Evolutionary conservation across 2,797 vertebrate species (phyloP).

Genomic region (Pseudocheirus occidentalis): DNA sequence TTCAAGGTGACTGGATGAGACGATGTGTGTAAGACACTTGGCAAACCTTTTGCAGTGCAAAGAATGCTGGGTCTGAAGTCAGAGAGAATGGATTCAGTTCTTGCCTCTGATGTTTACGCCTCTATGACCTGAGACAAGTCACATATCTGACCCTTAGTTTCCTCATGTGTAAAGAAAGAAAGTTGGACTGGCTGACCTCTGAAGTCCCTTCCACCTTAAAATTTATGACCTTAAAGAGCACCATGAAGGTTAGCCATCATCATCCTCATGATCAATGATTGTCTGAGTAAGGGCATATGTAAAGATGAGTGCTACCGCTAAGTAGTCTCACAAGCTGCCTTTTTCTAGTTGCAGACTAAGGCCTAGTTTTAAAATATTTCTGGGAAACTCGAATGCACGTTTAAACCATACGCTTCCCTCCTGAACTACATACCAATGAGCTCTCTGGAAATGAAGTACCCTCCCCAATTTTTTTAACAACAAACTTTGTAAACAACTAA

Average conservation of each 20-base stretch:
- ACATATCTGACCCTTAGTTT: not conserved
- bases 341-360: conserved; percentile 29
- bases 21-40: not conserved
- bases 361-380: conserved; percentile 51
- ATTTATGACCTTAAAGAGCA: not conserved
- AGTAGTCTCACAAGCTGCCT: not conserved
- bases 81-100: not conserved
- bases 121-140: not conserved
- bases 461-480: not conserved
- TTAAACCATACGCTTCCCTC: not conserved
- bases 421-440: conserved; percentile 23
- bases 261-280: not conserved
- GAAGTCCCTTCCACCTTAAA: not conserved
- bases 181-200: not conserved
- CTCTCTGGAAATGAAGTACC: conserved; percentile 9
- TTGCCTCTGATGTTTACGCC: not conserved
- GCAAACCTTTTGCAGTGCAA: not conserved
- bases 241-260: not conserved
- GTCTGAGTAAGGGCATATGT: conserved; percentile 29
- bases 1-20: not conserved
- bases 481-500: not conserved
- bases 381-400: conserved; percentile 15
- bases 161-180: too few relatives aligned
- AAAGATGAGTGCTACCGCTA: not conserved
- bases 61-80: not conserved